Evolutionary conservation across 2,113 vertebrate species (phyloP).

Genomic region (Bungarus multicinctus): DNA sequence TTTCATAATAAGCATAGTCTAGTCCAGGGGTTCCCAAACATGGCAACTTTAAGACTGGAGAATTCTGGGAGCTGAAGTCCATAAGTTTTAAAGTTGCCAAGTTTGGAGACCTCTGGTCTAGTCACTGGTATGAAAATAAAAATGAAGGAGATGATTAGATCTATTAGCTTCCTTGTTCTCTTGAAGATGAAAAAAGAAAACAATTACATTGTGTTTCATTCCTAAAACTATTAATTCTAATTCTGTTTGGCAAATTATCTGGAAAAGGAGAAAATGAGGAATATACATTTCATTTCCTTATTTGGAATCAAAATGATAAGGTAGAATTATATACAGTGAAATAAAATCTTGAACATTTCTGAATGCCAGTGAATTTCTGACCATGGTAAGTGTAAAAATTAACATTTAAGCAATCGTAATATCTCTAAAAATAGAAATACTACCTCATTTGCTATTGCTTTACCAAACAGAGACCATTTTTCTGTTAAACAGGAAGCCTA

Average conservation of each 20-base stretch:
- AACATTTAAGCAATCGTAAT: not conserved
- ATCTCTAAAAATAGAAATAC: not conserved
- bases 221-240: not conserved
- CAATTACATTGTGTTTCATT: not conserved
- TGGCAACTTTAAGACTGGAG: too few species aligned
- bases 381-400: not conserved
- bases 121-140: not conserved
- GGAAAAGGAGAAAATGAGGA: not conserved
- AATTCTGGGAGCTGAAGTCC: too few species aligned
- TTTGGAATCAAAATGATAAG: not conserved
- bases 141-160: not conserved
- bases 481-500: not conserved
- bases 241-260: not conserved
- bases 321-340: not conserved
- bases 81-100: too few species aligned
- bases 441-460: not conserved
- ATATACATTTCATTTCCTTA: not conserved
- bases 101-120: not conserved
- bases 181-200: not conserved
- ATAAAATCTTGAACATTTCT: not conserved
- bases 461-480: not conserved
- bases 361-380: not conserved
- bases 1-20: not conserved
- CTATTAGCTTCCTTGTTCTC: not conserved
- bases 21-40: too few species aligned